Evolutionary conservation across 2,113 vertebrate genomes (phyloP).

Genomic region (Candoia aspera): DNA sequence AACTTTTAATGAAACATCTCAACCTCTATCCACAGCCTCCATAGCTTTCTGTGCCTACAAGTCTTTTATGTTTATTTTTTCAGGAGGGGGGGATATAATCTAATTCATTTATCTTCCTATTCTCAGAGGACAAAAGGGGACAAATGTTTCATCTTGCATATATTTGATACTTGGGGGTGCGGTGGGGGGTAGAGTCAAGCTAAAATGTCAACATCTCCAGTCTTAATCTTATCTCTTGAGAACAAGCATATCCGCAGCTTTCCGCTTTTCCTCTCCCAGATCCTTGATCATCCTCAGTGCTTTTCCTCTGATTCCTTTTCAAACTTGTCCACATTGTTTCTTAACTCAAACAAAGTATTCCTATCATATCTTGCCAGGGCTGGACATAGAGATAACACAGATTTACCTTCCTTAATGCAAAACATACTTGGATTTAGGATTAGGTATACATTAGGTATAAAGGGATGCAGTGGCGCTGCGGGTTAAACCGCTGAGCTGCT

Average conservation of each 20-base stretch:
- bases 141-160: neutral
- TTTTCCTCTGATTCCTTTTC: neutral
- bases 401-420: neutral
- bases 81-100: neutral
- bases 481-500: no score
- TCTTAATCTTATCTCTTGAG: conserved; percentile 14
- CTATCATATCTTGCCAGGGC: neutral
- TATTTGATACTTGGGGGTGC: neutral
- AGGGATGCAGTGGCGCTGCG: no score
- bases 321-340: neutral
- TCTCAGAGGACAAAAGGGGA: neutral
- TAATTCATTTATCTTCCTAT: neutral
- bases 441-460: neutral
- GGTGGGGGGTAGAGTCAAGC: no score
- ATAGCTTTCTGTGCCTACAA: neutral
- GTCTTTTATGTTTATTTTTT: neutral
- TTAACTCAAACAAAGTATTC: neutral
- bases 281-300: neutral
- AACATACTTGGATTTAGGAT: neutral
- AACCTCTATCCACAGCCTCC: neutral
- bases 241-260: conserved; percentile 12
- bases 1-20: neutral
- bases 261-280: conserved; percentile 8
- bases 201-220: neutral
- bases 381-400: neutral